Conservation (phyloP, 2,888 invertebrate genomes). For the Drosophila mimica region DNA sequence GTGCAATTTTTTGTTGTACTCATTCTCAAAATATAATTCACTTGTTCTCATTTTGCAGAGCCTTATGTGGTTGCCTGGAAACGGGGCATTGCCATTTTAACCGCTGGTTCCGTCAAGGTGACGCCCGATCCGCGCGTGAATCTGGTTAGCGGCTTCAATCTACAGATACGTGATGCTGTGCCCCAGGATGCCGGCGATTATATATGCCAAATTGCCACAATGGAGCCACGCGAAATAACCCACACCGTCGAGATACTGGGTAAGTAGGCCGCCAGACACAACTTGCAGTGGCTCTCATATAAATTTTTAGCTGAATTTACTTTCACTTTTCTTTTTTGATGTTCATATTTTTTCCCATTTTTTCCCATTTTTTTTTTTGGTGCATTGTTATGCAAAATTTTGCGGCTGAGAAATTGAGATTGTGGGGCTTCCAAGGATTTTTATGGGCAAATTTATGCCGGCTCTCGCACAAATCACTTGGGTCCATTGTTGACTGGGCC, state of each 20-base stretch:
- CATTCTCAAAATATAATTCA: conserved; percentile 8
- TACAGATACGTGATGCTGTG: conserved; percentile 88
- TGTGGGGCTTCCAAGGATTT: conserved; percentile 40
- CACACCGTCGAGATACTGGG: conserved; percentile 89
- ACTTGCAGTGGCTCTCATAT: conserved; percentile 24
- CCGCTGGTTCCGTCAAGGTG: conserved; percentile 88
- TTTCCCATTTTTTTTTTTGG: conserved; percentile 1
- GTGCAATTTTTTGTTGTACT: conserved; percentile 9
- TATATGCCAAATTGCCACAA: conserved; percentile 89
- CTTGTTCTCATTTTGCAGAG: conserved; percentile 84
- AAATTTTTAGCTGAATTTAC: neutral
- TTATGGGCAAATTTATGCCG: conserved; percentile 73
- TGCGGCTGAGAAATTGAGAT: conserved; percentile 12
- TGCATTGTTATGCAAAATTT: conserved; percentile 75
- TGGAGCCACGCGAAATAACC: conserved; percentile 88
- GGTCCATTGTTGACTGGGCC: conserved; percentile 73
- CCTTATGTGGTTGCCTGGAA: conserved; percentile 89
- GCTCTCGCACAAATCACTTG: conserved; percentile 68
- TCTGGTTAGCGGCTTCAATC: conserved; percentile 88
- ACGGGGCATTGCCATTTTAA: conserved; percentile 88
- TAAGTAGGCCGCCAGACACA: conserved; percentile 84
- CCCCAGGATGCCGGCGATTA: conserved; percentile 89
- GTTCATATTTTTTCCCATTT: neutral
- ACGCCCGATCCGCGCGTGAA: conserved; percentile 88
- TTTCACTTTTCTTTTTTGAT: conserved; percentile 3